phyloP scores from a whole-genome alignment of 2,113 vertebrate species.

The Labeo rohita region DNA sequence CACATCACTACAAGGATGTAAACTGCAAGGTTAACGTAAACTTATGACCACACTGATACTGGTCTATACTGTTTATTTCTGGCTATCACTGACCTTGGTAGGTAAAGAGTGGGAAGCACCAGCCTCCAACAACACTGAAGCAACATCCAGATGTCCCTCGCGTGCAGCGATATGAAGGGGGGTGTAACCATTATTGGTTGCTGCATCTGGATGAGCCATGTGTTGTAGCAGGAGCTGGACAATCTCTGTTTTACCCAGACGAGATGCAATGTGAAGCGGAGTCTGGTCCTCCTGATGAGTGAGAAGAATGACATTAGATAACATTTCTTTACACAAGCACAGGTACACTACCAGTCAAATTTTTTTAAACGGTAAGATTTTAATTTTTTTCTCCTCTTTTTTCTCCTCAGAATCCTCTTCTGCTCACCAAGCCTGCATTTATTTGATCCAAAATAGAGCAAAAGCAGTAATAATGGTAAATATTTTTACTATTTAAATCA shows the following conservation, averaged over 20 bases:
- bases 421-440: no score
- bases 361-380: no score
- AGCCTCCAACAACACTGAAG: constrained; percentile 90
- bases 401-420: no score
- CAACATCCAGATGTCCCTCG: constrained; percentile 93
- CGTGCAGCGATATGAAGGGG: constrained; percentile 94
- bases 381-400: no score
- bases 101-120: constrained; percentile 92
- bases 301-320: neutral
- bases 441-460: no score
- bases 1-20: neutral
- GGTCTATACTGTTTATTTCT: neutral
- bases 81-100: constrained; percentile 84
- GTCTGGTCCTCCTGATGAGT: constrained; percentile 95
- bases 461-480: no score
- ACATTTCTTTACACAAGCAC: no score
- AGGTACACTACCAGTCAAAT: neutral
- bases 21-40: neutral
- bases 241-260: constrained; percentile 96
- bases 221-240: constrained; percentile 96
- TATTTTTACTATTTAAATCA: no score
- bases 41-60: neutral
- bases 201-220: constrained; percentile 95
- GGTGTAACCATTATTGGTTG: constrained; percentile 94
- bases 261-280: constrained; percentile 95